Conservation (phyloP, 1,140 invertebrate genomes). For the Myzus persicae region DNA sequence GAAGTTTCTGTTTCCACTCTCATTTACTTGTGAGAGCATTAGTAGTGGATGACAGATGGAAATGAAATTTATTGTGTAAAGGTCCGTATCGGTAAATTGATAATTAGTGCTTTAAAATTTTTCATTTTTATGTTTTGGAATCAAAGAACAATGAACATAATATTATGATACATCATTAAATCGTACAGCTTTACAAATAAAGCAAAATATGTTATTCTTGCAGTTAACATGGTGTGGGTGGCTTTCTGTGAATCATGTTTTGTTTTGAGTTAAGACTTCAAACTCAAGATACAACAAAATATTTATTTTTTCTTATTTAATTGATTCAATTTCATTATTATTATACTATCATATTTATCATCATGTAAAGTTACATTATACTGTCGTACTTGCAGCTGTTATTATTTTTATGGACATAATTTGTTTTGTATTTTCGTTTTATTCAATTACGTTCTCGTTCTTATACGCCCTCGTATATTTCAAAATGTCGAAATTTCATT, state of each 20-base stretch:
- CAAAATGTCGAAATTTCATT: background rate
- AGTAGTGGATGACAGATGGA: too few relatives aligned
- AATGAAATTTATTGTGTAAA: too few relatives aligned
- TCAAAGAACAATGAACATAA: too few relatives aligned
- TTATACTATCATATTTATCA: background rate
- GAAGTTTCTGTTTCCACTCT: too few relatives aligned
- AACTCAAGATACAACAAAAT: background rate
- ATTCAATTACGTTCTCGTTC: background rate
- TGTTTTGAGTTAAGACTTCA: background rate
- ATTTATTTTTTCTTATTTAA: background rate
- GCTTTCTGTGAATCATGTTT: background rate
- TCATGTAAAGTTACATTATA: background rate
- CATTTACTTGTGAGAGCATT: too few relatives aligned
- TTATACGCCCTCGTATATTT: background rate
- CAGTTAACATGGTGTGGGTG: background rate
- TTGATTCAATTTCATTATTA: background rate
- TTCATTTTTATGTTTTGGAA: too few relatives aligned
- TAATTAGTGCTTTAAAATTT: background rate
- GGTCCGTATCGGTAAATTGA: too few relatives aligned
- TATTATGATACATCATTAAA: too few relatives aligned
- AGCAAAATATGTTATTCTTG: background rate
- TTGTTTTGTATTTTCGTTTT: background rate
- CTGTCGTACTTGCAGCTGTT: background rate
- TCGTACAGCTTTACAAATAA: too few relatives aligned
- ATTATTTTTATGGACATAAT: conserved; percentile 10